Evolutionary conservation across 1,140 invertebrate genomes (phyloP), one percentile per base, ranked within the genome.

Genomic region (Chelonus insularis): DNA sequence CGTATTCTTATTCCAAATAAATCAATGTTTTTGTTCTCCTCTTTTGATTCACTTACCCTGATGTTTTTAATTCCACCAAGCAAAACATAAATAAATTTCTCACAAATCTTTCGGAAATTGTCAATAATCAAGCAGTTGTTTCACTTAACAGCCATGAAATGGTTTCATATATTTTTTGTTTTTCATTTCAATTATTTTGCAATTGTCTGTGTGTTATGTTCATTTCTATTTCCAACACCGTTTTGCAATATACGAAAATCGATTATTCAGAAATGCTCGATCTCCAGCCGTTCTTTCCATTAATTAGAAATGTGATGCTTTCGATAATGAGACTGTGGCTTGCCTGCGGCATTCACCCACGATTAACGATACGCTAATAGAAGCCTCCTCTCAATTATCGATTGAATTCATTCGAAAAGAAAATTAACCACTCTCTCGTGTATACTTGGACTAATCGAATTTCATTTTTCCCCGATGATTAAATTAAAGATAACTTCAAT

Each of bases 231-330:
- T n/a, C n/a, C n/a, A n/a, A n/a, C n/a, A n/a, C n/a, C n/a, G n/a
- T n/a, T n/a, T n/a, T n/a, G n/a, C 20, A 14, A 59, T 59, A 23
- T 8, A 8, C 55, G 1, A 58, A 36, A 21, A 11, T 18, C n/a
- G 12, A 29, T 9, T 36, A 34, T n/a, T 47, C 14, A 16, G 34
- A 32, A 16, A 37, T 29, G n/a, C 47, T 39, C 54, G 45, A 47
- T 18, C n/a, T 4, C 20, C 36, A n/a, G n/a, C n/a, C 4, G 6
- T 47, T 57, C 21, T 72, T 66, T 66, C 67, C 66, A 71, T 73
- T 75, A 75, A 75, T 75, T 75, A 73, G 72, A 72, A 73, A 73
- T 67, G 67, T 71, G 72, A 74, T 70, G 71, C 68, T 68, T 69
- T 62, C 55, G 71, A 71, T 75, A 75, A 75, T 68, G 70, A 61